phyloP scores from a whole-genome alignment of 2,113 vertebrate species.

The Neolamprologus hecqui region DNA sequence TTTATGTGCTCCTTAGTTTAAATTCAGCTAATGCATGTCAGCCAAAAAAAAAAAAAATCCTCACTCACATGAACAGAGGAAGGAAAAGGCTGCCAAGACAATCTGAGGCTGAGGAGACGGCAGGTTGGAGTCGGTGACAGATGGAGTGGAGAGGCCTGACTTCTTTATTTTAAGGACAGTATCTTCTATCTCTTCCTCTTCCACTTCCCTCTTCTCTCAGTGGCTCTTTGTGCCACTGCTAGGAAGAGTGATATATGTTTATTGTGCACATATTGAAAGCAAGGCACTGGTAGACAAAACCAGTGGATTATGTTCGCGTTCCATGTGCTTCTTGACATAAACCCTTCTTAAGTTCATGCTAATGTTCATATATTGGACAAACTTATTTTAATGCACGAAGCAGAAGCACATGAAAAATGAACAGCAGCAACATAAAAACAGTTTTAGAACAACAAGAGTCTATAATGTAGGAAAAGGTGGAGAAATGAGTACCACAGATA shows the following conservation, averaged over 20 bases:
- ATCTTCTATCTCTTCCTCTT: constrained; percentile 53
- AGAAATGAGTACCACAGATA: neutral
- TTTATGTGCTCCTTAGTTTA: constrained; percentile 41
- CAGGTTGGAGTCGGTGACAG: constrained; percentile 51
- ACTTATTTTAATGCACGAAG: neutral
- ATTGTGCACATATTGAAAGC: neutral
- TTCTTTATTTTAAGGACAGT: constrained; percentile 54
- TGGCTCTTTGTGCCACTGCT: neutral
- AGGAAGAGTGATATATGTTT: neutral
- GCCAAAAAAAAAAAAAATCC: constrained; percentile 28
- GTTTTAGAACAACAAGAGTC: neutral
- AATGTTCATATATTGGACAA: neutral
- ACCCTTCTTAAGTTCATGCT: neutral
- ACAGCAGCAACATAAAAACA: neutral
- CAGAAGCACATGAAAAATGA: neutral
- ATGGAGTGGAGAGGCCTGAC: constrained; percentile 54
- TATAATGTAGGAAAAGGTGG: neutral
- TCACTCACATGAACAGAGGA: constrained; percentile 34
- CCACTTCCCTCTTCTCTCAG: neutral
- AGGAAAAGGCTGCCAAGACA: constrained; percentile 46
- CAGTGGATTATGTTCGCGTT: neutral
- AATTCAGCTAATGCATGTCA: constrained; percentile 43
- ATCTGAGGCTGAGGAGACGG: constrained; percentile 25
- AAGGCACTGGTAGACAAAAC: neutral
- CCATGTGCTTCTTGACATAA: neutral